Base-by-base conservation (phyloP, 2,888 invertebrate genomes). In the Odontomyia ornata region DNA sequence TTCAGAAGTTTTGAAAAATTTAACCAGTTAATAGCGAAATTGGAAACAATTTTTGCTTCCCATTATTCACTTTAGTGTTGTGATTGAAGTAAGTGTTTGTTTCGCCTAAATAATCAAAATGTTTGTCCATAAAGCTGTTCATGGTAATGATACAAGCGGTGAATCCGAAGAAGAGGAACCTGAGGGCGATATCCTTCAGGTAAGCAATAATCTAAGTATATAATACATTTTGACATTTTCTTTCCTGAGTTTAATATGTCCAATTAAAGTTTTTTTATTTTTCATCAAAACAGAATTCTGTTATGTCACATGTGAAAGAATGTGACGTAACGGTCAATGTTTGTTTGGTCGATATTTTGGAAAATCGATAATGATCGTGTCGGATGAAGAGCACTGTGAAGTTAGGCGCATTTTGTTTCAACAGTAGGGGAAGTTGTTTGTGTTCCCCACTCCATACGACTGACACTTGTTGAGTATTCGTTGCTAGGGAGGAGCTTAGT, bases 151-250 rank as follows among this genome's bases (percentile, higher is more conserved):
- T n/a, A 88, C 89, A 67, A 89, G 88, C 79, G 89, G 89, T 75
- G 90, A 90, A 64, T 89, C 89, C 69, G 90, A 90, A 79, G 90
- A 90, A 81, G 90, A 90, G 83, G 90, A 90, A 85, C 64, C 76
- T 28, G 84, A 84, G 80, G 86, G 85, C 72, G 86, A 86, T 80
- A 81, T 86, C 80, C 80, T 86, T 79, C 86, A 87, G 86, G 83
- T 84, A 83, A 78, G 64, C 23, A n/a, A 52, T 52, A 52, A 25
- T 21, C 5, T 60, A 60, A 60, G 4, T 60, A n/a, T 15, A 18
- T 52, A 3, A 4, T 52, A 52, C 52, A n/a, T n/a, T 52, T 4
- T 18, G 52, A 13, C 4, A 4, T 15, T 52, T 52, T 13, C 13
- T 4, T 52, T 9, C 52, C 5, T n/a, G 13, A 52, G n/a, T n/a